phyloP scores from a whole-genome alignment of 2,113 vertebrate species.

The Delphinus delphis region DNA sequence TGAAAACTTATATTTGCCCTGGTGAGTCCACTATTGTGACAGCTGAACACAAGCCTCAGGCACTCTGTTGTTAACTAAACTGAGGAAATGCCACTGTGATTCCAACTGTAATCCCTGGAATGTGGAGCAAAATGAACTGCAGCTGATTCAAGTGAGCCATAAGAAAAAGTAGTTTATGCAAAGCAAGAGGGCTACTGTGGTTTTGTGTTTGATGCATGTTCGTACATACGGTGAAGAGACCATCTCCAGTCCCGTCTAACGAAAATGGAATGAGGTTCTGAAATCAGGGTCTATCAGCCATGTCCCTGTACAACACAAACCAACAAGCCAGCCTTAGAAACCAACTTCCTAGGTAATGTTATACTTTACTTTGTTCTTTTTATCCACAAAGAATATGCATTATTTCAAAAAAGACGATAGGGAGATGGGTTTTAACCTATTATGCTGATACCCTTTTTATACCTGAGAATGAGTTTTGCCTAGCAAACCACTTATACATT shows the following conservation, averaged over 20 bases:
- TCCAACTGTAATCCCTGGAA: constrained; percentile 50
- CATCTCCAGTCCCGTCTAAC: neutral
- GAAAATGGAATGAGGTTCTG: neutral
- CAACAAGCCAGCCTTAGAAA: neutral
- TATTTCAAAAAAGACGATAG: neutral
- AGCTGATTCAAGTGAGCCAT: neutral
- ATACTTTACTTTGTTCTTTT: neutral
- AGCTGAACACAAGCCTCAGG: constrained; percentile 25
- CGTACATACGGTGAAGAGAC: neutral
- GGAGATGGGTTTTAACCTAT: neutral
- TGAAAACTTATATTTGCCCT: constrained; percentile 31
- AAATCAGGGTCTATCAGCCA: neutral
- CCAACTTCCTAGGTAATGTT: neutral
- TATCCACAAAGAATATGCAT: neutral
- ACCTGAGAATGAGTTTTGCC: neutral
- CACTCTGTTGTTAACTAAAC: constrained; percentile 58
- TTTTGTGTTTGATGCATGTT: neutral
- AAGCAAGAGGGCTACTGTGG: neutral
- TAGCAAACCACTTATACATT: neutral
- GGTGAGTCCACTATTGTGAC: neutral
- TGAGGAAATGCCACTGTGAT: constrained; percentile 43
- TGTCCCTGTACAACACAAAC: neutral
- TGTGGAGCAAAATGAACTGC: constrained; percentile 46
- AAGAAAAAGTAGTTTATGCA: neutral
- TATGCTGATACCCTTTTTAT: neutral